Base-by-base conservation (phyloP, 2,888 invertebrate genomes). In the Trisateles emortualis region DNA sequence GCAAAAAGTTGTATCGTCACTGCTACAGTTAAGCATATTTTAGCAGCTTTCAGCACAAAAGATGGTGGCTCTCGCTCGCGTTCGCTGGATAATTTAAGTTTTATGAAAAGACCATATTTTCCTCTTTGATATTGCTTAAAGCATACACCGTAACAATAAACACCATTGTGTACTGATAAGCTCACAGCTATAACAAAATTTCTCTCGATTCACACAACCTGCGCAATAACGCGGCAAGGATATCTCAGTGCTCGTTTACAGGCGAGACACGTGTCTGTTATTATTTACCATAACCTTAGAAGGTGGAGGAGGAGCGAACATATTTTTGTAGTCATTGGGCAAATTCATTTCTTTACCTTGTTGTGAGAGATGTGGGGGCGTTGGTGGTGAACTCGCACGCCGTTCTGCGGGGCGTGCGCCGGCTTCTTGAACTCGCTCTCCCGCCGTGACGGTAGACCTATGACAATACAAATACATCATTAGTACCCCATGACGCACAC, bases 361-460 rank as follows among this genome's bases (percentile, higher is more conserved):
- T 81, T 85, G 81, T 88, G 88, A 52, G 81, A 73, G 48, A 69
- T 54, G 73, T 88, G 90, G 59, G 88, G 82, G 68, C 90, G 53
- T 40, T 53, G 88, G 71, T 87, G 90, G 74, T 89, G 90, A 52
- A 84, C 84, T 60, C 93, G 87, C 51, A 71, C 73, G 30, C 90
- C 89, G 83, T 93, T 90, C 74, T 91, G 87, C 44, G 90, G 84
- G 75, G 94, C 92, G 87, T 94, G 92, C 72, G 92, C 87, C 17
- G 95, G 95, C 79, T 95, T 94, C 85, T 95, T 95, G 90, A 95
- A 94, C 88, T 94, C 93, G 85, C 93, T 86, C 82, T 94, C 83
- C 76, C 94, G 82, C 72, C 94, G 91, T 43, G 94, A 89, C 72
- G 93, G 88, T 52, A 91, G 92, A 74, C 85, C 92, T 92, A 84